phyloP scores from a whole-genome alignment of 2,113 vertebrate species.

The Cygnus buccinator region DNA sequence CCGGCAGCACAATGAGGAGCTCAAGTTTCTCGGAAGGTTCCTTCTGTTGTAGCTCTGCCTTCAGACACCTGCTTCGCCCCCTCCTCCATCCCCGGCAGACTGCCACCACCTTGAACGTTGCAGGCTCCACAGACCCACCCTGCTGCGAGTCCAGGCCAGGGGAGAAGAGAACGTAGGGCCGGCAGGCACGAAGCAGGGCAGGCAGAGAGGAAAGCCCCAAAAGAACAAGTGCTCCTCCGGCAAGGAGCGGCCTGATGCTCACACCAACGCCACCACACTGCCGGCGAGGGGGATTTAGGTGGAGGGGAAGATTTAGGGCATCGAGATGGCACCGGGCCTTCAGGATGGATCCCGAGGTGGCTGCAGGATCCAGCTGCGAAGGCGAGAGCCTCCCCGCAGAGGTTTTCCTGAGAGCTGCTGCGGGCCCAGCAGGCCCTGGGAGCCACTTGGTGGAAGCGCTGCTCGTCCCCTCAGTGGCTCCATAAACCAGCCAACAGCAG shows the following conservation, averaged over 20 bases:
- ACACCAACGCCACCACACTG: rapidly evolving
- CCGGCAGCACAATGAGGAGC: neutral
- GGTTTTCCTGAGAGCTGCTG: neutral
- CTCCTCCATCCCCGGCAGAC: rapidly evolving
- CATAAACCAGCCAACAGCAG: neutral
- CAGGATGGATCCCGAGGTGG: rapidly evolving
- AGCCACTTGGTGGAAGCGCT: neutral
- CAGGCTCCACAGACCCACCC: neutral
- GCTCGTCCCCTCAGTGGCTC: neutral
- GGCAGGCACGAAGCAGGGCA: neutral
- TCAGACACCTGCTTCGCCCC: no score
- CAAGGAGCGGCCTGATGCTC: no score
- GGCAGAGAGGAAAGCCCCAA: neutral
- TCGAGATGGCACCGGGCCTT: neutral
- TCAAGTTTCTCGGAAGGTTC: neutral
- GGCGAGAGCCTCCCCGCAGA: neutral
- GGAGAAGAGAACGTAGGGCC: neutral
- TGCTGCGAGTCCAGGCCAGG: neutral
- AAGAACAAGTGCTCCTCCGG: neutral
- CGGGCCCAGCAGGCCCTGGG: neutral
- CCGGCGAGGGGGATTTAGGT: rapidly evolving
- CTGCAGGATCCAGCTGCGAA: neutral
- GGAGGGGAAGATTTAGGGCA: neutral
- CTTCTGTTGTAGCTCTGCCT: neutral
- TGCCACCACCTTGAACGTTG: rapidly evolving